Base-by-base conservation (phyloP, 2,797 vertebrate genomes). In the Gymnopithys bicolor region DNA sequence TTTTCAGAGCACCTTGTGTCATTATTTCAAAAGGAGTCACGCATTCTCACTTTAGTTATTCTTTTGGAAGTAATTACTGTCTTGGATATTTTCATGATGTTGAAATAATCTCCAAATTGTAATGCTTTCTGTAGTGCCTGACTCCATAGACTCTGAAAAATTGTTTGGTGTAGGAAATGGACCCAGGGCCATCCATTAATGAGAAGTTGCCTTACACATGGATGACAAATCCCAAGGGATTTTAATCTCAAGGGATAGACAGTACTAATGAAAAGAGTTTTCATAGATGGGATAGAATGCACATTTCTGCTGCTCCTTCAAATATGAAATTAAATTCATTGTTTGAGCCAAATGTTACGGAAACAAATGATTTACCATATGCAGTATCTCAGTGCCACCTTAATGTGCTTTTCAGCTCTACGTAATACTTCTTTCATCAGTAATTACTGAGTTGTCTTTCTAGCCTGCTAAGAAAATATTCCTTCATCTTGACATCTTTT, bases 401-500 rank as follows among this genome's bases (percentile, higher is more conserved):
- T 62, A 30, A 46, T 4, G 1, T 91, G 53, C 27, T 80, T 95
- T 91, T 87, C 64, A 85, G 58, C 41, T 70, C 49, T 74, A 37
- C 28, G 7, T 82, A 69, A 48, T 89, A 35, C 12, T 64, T 76
- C 59, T 90, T 93, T 90, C 49, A 85, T 45, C 30, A 66, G 17
- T 58, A 87, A 75, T 92, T 90, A 53, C 58, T 49, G 55, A 64
- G 71, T 87, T 87, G 49, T 93, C 69, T 93, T 92, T 89, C 66
- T 89, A 55, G 32, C 39, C n/a, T 78, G 78, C 33, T 71, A 85
- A 83, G 41, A 75, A 91, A 85, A 52, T 73, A 66, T 7, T 92
- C 43, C 62, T 83, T 89, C 70, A 71, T 15, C 23, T 75, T 93
- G 84, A 71, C 21, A 25, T 43, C 51, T 91, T 67, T 81, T 71